phyloP scores from a whole-genome alignment of 2,113 vertebrate genomes.

The Mola mola region DNA sequence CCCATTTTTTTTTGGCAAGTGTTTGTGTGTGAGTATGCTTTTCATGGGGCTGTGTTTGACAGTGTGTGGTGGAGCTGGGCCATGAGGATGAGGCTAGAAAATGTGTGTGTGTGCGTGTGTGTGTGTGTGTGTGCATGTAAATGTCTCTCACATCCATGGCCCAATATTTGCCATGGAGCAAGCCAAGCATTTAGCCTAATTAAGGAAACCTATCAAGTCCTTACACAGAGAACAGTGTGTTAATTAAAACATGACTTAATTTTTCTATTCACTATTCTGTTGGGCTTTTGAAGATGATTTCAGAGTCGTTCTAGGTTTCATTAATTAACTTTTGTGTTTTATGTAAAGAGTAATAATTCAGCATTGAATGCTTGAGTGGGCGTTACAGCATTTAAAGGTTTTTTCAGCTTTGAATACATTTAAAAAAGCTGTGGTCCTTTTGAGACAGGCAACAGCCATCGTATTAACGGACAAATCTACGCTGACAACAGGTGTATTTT shows the following conservation, averaged over 20 bases:
- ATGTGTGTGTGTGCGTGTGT: slow-evolving; percentile 13
- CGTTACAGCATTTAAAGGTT: neutral
- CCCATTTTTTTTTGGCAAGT: slow-evolving; percentile 37
- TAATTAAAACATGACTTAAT: too few relatives aligned
- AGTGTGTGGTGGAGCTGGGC: slow-evolving; percentile 15
- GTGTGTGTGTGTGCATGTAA: slow-evolving; percentile 18
- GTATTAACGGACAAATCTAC: neutral
- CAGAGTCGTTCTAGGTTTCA: too few relatives aligned
- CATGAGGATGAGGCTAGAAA: neutral
- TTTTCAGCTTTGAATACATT: too few relatives aligned
- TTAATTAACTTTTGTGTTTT: too few relatives aligned
- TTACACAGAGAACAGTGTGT: too few relatives aligned
- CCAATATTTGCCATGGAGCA: slow-evolving; percentile 79
- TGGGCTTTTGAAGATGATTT: too few relatives aligned
- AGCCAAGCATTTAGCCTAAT: slow-evolving; percentile 76
- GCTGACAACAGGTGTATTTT: slow-evolving; percentile 6
- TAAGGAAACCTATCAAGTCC: slow-evolving; percentile 73
- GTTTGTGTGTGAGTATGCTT: slow-evolving; percentile 33
- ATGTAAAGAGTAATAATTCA: neutral
- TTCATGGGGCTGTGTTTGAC: slow-evolving; percentile 26
- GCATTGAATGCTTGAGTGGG: neutral
- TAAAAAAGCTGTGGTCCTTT: accelerated
- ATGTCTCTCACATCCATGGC: slow-evolving; percentile 60
- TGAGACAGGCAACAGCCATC: neutral
- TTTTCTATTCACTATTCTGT: too few relatives aligned